A percentile compares a stretch with the other conserved stretches of the same genome.
Evolutionary conservation across 2,888 invertebrate genomes (phyloP).

Genomic region (Bellardia bayeri): DNA sequence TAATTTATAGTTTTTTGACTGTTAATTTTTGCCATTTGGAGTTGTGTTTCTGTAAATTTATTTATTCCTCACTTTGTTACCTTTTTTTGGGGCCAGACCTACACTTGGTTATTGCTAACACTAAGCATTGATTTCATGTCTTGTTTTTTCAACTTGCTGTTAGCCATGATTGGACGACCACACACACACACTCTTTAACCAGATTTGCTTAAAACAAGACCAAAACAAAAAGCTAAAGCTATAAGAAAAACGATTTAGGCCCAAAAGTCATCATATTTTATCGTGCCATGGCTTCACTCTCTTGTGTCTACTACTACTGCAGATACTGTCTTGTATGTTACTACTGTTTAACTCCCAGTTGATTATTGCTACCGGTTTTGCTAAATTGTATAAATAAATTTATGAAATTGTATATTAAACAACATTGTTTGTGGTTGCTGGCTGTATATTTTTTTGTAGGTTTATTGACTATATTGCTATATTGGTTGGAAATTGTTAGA

Average conservation of each 20-base stretch:
- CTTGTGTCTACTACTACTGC: background rate
- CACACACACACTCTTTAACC: conserved; percentile 68
- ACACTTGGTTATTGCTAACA: conserved; percentile 37
- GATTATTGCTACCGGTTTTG: conserved; percentile 59
- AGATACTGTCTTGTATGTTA: background rate
- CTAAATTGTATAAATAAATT: conserved; percentile 35
- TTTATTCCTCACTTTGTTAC: background rate
- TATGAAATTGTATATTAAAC: conserved; percentile 42
- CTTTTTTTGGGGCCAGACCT: conserved; percentile 14
- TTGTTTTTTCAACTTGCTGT: conserved; percentile 7
- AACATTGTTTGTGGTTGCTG: background rate
- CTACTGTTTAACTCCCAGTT: conserved; percentile 50
- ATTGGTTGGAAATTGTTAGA: conserved; percentile 14
- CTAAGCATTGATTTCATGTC: conserved; percentile 29
- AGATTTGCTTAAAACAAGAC: conserved; percentile 39
- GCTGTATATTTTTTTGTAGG: conserved; percentile 13
- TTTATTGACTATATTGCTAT: conserved; percentile 36
- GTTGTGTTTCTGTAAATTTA: conserved; percentile 7
- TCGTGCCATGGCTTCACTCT: conserved; percentile 4
- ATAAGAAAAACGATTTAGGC: conserved; percentile 41
- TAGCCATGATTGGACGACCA: conserved; percentile 66
- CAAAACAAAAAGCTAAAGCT: background rate
- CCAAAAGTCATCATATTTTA: conserved; percentile 64
- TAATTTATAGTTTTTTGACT: conserved; percentile 14
- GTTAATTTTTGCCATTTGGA: conserved; percentile 30